Evolutionary conservation across 2,797 vertebrate species (phyloP).

Genomic region (Oryzias dopingdopingensis): DNA sequence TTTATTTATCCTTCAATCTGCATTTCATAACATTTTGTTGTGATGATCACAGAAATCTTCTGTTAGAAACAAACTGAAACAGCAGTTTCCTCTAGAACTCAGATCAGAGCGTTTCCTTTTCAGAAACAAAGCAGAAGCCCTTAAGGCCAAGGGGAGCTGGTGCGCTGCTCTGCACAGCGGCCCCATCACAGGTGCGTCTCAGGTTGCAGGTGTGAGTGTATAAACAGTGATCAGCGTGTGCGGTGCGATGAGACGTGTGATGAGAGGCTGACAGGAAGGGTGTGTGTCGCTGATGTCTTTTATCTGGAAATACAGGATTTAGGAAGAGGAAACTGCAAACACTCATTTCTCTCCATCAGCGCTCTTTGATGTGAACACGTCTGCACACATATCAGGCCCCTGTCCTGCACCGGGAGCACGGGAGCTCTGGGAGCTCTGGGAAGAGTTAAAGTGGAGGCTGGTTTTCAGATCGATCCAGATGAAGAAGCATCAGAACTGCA

Average conservation of each 20-base stretch:
- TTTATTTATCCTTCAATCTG: too few species aligned
- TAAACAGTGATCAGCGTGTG: constrained; percentile 67
- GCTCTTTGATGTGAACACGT: constrained; percentile 46
- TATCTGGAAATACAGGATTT: constrained; percentile 60
- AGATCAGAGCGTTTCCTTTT: not conserved
- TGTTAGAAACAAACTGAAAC: too few species aligned
- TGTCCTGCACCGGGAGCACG: not conserved
- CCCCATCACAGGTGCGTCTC: constrained; percentile 21
- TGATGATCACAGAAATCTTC: too few species aligned
- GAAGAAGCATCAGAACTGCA: not conserved
- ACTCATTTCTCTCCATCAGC: constrained; percentile 52
- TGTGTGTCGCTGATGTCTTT: constrained; percentile 56
- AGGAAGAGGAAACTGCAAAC: constrained; percentile 67
- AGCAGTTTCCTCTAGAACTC: not conserved
- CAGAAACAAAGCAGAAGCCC: constrained; percentile 1
- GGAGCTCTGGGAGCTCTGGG: not conserved
- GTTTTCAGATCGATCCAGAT: not conserved
- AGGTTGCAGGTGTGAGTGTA: constrained; percentile 48
- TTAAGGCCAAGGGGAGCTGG: not conserved
- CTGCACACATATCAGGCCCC: not conserved
- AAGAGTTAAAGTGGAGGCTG: not conserved
- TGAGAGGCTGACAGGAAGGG: constrained; percentile 58
- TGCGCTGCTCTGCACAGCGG: not conserved
- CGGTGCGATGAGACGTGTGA: constrained; percentile 47
- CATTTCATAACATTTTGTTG: too few species aligned